A percentile compares a stretch with the other conserved stretches of the same genome.
Conservation (phyloP, 2,113 vertebrate genomes). For the Isichthys henryi region DNA sequence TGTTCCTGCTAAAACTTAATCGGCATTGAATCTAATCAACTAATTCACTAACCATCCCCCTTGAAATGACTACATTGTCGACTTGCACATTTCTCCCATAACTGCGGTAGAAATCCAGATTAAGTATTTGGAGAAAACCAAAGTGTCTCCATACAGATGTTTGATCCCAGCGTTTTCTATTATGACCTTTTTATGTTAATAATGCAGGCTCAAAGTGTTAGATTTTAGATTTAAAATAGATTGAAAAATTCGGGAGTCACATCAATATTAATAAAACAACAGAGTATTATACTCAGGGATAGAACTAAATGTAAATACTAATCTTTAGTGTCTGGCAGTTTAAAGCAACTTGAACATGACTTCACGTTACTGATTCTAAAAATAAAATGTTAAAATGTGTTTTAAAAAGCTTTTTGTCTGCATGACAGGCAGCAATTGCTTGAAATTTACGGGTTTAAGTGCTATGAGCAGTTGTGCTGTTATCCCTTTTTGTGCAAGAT, state of each 20-base stretch:
- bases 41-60: background rate
- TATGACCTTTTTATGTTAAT: background rate
- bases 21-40: background rate
- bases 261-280: background rate
- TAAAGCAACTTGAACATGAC: background rate
- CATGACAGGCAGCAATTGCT: background rate
- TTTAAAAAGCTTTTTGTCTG: background rate
- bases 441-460: background rate
- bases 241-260: background rate
- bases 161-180: background rate
- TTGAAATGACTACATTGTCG: background rate
- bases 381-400: background rate
- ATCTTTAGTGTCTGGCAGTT: background rate
- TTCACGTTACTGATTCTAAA: background rate
- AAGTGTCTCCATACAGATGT: background rate
- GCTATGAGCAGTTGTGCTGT: background rate
- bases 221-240: background rate
- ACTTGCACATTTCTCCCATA: background rate
- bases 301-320: background rate
- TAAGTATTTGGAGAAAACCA: background rate
- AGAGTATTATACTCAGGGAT: background rate
- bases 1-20: background rate
- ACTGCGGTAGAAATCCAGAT: background rate
- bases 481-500: background rate
- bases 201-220: background rate